Percentiles rank a stretch among this genome's conserved stretches.
Conservation (phyloP, 2,797 vertebrate genomes). For the Nannoperca obscura region DNA sequence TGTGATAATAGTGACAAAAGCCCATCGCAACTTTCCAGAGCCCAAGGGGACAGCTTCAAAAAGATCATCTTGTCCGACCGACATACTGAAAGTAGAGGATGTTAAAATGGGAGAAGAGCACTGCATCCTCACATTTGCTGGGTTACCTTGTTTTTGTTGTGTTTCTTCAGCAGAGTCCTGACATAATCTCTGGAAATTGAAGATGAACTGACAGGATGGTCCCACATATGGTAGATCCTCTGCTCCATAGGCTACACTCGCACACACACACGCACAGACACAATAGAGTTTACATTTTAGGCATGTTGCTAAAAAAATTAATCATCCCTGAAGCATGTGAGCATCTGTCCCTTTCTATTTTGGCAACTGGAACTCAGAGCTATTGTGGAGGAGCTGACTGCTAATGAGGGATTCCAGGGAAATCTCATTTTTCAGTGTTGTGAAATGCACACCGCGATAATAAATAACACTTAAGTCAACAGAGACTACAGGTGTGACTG, state of each 20-base stretch:
- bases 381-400: constrained; percentile 35
- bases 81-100: neutral
- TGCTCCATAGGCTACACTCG: constrained; percentile 75
- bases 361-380: constrained; percentile 50
- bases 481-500: constrained; percentile 18
- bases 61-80: neutral
- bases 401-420: constrained; percentile 49
- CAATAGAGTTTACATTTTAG: constrained; percentile 48
- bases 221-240: constrained; percentile 84
- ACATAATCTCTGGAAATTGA: constrained; percentile 82
- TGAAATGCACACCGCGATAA: neutral
- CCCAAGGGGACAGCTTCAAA: neutral
- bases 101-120: neutral
- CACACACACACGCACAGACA: constrained; percentile 28
- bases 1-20: neutral
- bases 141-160: constrained; percentile 74
- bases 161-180: constrained; percentile 77
- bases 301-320: constrained; percentile 41
- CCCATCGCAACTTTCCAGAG: neutral
- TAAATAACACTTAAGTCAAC: constrained; percentile 32
- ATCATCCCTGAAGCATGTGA: constrained; percentile 39
- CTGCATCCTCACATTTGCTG: neutral
- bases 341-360: constrained; percentile 66
- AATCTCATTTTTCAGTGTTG: constrained; percentile 8
- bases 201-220: constrained; percentile 81